phyloP scores from a whole-genome alignment of 2,113 vertebrate genomes.

The Phoxinus phoxinus region DNA sequence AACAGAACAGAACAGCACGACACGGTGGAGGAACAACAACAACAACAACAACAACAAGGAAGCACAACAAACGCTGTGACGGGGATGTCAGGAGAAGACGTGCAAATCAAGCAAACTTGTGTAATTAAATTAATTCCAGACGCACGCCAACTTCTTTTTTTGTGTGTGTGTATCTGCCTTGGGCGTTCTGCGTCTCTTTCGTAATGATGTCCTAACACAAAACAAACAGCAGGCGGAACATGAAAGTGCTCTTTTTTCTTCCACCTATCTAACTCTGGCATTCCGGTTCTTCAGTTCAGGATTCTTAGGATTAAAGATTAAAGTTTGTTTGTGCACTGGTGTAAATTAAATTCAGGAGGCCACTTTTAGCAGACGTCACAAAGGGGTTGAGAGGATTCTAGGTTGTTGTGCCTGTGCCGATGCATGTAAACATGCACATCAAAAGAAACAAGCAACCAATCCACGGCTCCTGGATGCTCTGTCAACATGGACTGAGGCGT shows the following conservation, averaged over 20 bases:
- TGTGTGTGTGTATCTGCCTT: not conserved
- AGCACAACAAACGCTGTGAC: slow-evolving; percentile 64
- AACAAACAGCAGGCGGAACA: slow-evolving; percentile 21
- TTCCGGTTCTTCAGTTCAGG: not conserved
- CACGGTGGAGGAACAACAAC: not conserved
- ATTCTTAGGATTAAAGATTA: slow-evolving; percentile 16
- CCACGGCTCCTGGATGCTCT: slow-evolving; percentile 43
- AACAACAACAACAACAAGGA: slow-evolving; percentile 30
- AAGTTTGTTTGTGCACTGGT: not conserved
- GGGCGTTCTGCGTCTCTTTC: not conserved
- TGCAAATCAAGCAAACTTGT: slow-evolving; percentile 65
- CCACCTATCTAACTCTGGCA: slow-evolving; percentile 6
- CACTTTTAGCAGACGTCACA: slow-evolving; percentile 34
- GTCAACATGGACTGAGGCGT: slow-evolving; percentile 52
- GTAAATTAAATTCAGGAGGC: slow-evolving; percentile 5
- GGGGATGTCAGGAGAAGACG: slow-evolving; percentile 63
- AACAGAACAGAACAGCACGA: slow-evolving; percentile 10
- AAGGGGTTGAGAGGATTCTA: slow-evolving; percentile 39
- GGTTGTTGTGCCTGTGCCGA: slow-evolving; percentile 48
- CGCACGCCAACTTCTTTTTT: slow-evolving; percentile 57
- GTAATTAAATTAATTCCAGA: slow-evolving; percentile 67
- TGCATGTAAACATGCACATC: slow-evolving; percentile 64
- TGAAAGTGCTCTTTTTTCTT: not conserved
- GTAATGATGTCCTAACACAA: slow-evolving; percentile 1
- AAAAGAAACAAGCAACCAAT: slow-evolving; percentile 60